Percentiles rank a stretch among this genome's conserved stretches.
Evolutionary conservation across 2,888 invertebrate species (phyloP).

Genomic region (Belgica antarctica): DNA sequence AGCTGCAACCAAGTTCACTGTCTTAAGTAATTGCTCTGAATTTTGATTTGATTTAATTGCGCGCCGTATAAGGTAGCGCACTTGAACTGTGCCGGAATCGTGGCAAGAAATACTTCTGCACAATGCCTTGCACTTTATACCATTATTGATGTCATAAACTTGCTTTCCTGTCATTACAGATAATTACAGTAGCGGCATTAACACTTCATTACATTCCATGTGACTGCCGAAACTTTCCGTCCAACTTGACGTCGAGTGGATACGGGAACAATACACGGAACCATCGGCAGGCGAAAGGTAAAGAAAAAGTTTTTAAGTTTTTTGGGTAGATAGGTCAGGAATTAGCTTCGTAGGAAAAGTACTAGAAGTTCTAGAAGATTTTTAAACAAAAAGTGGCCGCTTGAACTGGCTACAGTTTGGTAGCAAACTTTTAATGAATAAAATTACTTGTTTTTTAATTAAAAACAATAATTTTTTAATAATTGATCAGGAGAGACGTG

Average conservation of each 20-base stretch:
- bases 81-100: constrained; percentile 20
- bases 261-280: constrained; percentile 14
- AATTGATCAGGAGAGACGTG: too few relatives aligned
- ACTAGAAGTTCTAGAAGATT: too few relatives aligned
- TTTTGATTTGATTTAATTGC: constrained; percentile 27
- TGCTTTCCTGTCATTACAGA: constrained; percentile 36
- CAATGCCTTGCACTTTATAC: constrained; percentile 11
- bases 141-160: constrained; percentile 8
- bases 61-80: background rate
- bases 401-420: too few relatives aligned
- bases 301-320: too few relatives aligned
- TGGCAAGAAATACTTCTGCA: background rate
- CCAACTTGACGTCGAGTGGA: background rate
- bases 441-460: too few relatives aligned
- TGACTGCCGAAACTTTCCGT: constrained; percentile 38
- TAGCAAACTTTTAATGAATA: too few relatives aligned
- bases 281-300: constrained; percentile 28
- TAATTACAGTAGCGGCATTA: constrained; percentile 18
- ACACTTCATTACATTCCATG: constrained; percentile 42
- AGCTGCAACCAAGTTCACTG: background rate
- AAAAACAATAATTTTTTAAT: too few relatives aligned
- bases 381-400: background rate
- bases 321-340: too few relatives aligned
- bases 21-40: constrained; percentile 7
- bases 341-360: too few relatives aligned